Evolutionary conservation across 2,797 vertebrate genomes (phyloP).

Genomic region (Rhabdomys pumilio): DNA sequence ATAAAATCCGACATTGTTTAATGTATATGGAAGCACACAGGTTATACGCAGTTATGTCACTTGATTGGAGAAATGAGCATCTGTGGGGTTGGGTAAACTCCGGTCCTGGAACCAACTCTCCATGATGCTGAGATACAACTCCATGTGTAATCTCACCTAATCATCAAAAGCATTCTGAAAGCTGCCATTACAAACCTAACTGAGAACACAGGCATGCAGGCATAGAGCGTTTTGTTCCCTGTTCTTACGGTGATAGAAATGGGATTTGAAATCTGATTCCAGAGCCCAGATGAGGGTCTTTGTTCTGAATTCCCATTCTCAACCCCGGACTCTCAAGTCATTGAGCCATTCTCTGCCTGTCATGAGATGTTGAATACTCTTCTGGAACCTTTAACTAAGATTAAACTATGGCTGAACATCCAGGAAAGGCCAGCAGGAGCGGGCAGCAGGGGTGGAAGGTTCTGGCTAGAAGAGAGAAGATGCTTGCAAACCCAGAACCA

Average conservation of each 20-base stretch:
- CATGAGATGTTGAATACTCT: not conserved
- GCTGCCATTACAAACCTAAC: not conserved
- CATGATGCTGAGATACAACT: not conserved
- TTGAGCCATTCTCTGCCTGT: not conserved
- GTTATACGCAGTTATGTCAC: not conserved
- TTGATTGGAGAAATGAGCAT: not conserved
- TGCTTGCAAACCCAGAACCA: not conserved
- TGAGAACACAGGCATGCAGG: not conserved
- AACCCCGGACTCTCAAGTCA: not conserved
- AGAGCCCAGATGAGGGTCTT: not conserved
- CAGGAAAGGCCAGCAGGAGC: accelerated
- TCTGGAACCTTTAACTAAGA: not conserved
- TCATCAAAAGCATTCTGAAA: not conserved
- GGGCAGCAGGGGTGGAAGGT: not conserved
- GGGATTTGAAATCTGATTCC: not conserved
- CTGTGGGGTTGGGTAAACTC: not conserved
- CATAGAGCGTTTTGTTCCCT: not conserved
- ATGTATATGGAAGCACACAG: too few species aligned
- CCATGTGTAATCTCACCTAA: not conserved
- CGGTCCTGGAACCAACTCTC: not conserved
- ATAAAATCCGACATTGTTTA: not conserved
- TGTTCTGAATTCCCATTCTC: not conserved
- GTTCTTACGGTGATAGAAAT: not conserved
- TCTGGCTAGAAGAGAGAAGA: not conserved
- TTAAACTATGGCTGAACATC: not conserved